phyloP scores from a whole-genome alignment of 2,888 invertebrate species.

The Timandra comae region DNA sequence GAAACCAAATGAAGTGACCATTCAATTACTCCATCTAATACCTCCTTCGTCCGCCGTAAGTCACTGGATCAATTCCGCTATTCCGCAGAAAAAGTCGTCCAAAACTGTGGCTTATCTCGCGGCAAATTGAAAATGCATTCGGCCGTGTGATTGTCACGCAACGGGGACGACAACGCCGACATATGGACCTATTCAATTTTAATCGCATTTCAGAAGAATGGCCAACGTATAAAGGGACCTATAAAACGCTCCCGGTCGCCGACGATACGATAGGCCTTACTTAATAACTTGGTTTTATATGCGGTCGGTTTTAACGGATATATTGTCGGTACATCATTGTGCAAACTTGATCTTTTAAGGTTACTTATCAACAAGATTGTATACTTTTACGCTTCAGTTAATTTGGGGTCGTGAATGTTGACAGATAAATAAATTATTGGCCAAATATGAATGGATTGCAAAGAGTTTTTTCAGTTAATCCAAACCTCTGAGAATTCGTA shows the following conservation, averaged over 20 bases:
- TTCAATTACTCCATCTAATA: conserved; percentile 59
- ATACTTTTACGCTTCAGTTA: conserved; percentile 43
- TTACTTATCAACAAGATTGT: conserved; percentile 45
- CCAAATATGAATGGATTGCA: conserved; percentile 23
- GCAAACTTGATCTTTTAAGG: conserved; percentile 67
- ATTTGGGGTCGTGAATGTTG: conserved; percentile 27
- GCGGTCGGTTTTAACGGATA: conserved; percentile 66
- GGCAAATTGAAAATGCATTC: conserved; percentile 75
- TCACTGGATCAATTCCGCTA: conserved; percentile 73
- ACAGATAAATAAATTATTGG: conserved; percentile 30
- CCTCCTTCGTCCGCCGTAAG: conserved; percentile 54
- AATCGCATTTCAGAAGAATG: conserved; percentile 76
- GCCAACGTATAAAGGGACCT: conserved; percentile 69
- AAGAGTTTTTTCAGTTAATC: conserved; percentile 12
- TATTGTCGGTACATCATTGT: conserved; percentile 60
- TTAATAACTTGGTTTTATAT: conserved; percentile 71
- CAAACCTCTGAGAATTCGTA: no score
- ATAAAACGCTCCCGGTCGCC: conserved; percentile 54
- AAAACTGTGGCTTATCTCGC: conserved; percentile 72
- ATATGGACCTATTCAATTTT: conserved; percentile 76
- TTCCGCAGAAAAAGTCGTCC: conserved; percentile 71
- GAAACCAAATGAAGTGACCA: conserved; percentile 62
- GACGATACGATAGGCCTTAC: conserved; percentile 55
- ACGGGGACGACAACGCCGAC: conserved; percentile 63
- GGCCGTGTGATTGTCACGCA: conserved; percentile 74